These are phyloP conservation scores for Cryptops parisi DNA, from an alignment of 2,888 invertebrate genomes.

Conservation along the genomic window DNA sequence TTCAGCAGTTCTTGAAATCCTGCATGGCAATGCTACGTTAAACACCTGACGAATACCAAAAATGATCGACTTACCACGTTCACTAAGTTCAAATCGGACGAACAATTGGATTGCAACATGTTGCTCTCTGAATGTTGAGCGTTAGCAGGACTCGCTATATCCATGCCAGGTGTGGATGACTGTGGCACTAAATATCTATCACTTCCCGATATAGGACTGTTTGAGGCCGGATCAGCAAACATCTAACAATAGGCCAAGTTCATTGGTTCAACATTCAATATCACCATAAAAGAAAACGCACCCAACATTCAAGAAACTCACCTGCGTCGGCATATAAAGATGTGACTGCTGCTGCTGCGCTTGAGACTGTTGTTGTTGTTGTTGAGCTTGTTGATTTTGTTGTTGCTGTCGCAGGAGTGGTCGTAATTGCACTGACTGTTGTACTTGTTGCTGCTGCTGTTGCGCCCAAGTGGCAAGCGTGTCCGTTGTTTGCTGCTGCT, in stretches of 20 bases:
- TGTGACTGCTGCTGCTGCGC: not conserved
- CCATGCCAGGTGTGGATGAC: not conserved
- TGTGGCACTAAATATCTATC: constrained; percentile 5
- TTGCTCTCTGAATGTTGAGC: constrained; percentile 4
- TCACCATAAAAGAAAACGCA: not conserved
- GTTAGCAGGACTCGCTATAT: constrained; percentile 2
- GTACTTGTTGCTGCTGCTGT: constrained; percentile 23
- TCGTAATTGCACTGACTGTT: constrained; percentile 14
- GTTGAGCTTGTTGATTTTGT: constrained; percentile 27
- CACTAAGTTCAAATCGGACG: too few relatives aligned
- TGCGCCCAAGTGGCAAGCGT: constrained; percentile 18
- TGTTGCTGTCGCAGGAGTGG: constrained; percentile 28
- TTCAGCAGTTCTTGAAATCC: too few relatives aligned
- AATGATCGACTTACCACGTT: too few relatives aligned
- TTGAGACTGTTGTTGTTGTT: constrained; percentile 1
- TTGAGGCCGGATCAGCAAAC: not conserved
- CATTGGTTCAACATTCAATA: too few relatives aligned
- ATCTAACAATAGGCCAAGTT: not conserved
- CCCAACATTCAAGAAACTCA: too few relatives aligned
- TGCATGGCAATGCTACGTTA: too few relatives aligned
- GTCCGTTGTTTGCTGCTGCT: constrained; percentile 23
- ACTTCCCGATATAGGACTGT: not conserved
- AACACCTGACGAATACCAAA: too few relatives aligned
- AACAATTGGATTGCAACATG: too few relatives aligned
- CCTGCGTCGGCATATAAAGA: too few relatives aligned